Base-by-base conservation (phyloP, 2,888 invertebrate genomes). In the Lasioglossum calceatum region DNA sequence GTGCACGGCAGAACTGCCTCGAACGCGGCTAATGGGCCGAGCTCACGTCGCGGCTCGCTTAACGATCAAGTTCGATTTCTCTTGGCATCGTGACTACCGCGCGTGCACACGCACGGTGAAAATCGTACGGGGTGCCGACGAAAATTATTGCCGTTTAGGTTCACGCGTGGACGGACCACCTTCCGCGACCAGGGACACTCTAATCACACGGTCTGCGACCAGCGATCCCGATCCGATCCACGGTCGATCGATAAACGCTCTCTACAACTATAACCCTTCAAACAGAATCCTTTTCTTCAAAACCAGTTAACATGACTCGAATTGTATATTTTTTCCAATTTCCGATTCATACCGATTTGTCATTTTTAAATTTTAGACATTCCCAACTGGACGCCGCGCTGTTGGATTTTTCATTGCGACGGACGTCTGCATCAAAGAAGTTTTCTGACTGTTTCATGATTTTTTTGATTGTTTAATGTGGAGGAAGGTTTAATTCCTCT, bases 41-140 rank as follows among this genome's bases (percentile, higher is more conserved):
- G 91, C 91, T 90, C 91, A 92, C 92, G 93, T 93, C 93, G 93
- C 94, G 93, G 92, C 92, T 92, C 91, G 93, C 92, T 94, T 94
- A 94, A 93, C 93, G 94, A 94, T 93, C 94, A 94, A 93, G 92
- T 94, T 94, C 94, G 94, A 94, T 94, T 94, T 94, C 94, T 94
- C 94, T 94, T 94, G 93, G 93, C 94, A 93, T 92, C 91, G 91
- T 91, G 89, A 92, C 92, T 88, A 89, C 89, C 89, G 87, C 90
- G 88, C 90, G 89, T 91, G 88, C 73, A 77, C 82, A 82, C 84
- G 89, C 87, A 88, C 84, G 85, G 83, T 89, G 90, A 90, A 90
- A 90, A 90, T 84, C 77, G 78, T 80, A 79, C 72, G 83, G 89
- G 87, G 81, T 89, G 79, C 58, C 80, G 61, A 82, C 79, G 82